Evolutionary conservation across 2,888 invertebrate genomes (phyloP).

Genomic region (Idaea straminata): DNA sequence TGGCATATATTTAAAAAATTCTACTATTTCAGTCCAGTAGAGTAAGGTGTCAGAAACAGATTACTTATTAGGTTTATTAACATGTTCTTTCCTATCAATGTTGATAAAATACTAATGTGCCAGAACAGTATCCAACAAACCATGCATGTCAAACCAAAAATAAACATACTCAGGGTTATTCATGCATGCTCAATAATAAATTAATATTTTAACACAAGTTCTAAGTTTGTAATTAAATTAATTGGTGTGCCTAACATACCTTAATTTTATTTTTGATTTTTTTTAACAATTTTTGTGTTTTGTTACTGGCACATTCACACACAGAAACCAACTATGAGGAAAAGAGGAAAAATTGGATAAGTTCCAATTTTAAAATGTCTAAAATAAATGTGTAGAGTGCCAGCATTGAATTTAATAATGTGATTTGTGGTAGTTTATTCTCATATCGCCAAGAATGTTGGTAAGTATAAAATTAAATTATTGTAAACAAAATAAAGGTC

Average conservation of each 20-base stretch:
- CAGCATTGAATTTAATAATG: conserved; percentile 50
- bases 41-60: too few species aligned
- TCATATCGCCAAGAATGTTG: neutral
- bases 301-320: conserved; percentile 11
- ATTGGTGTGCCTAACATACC: conserved; percentile 24
- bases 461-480: neutral
- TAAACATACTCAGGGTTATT: conserved; percentile 21
- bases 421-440: conserved; percentile 29
- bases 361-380: conserved; percentile 70
- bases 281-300: conserved; percentile 12
- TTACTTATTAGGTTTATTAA: neutral
- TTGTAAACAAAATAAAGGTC: neutral
- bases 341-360: conserved; percentile 66
- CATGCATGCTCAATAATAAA: neutral
- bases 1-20: too few species aligned
- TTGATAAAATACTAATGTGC: conserved; percentile 24
- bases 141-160: conserved; percentile 22
- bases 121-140: neutral
- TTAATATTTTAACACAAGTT: neutral
- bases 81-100: conserved; percentile 20
- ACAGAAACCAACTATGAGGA: conserved; percentile 47
- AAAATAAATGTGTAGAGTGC: conserved; percentile 71
- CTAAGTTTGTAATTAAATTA: neutral
- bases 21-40: too few species aligned
- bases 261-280: conserved; percentile 12